Base-by-base conservation (phyloP, 2,113 vertebrate genomes). In the Burhinus bistriatus region DNA sequence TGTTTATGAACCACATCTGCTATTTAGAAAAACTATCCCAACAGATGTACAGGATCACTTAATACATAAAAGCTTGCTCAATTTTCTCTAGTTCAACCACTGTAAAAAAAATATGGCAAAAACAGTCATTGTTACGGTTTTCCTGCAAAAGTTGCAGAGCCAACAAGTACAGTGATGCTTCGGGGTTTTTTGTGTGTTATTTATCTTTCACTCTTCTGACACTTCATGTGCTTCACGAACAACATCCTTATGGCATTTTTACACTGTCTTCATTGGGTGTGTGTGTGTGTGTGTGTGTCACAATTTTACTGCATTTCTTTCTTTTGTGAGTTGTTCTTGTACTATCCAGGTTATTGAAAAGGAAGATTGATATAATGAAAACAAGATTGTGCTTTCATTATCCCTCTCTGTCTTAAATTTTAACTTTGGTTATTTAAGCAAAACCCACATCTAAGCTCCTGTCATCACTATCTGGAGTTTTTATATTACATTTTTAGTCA, bases 41-140 rank as follows among this genome's bases (percentile, higher is more conserved):
- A 61, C 87, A 95, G 90, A 85, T 77, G 87, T 44, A 88, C 26
- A 30, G 12, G 32, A 83, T 62, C 40, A 88, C 10, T 66, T 70
- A 38, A 75, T 81, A 73, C 16, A 27, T 25, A 78, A 94, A 86
- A 38, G 0, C 15, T 82, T 95, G 18, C 21, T 83, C 47, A 62
- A 9, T 77, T 44, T 83, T 78, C n/a, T 73, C 27, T 70, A 81
- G 30, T 66, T 83, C 17, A 77, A 32, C 12, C 20, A 44, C 8
- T 58, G 21, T 40, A 58, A 58, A 76, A 85, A 86, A 36, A 58
- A 32, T 4, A 34, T 2, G 5, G 2, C 2, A 38, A 65, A 62
- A 18, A 1, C 5, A 0, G 0, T 2, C 3, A 13, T 6, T 5
- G 7, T 34, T 61, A 30, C 15, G 19, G 9, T 62, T 89, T 93